Percentiles rank a stretch among this genome's conserved stretches.
Evolutionary conservation across 1,140 invertebrate species (phyloP).

Genomic region (Polyergus mexicanus): DNA sequence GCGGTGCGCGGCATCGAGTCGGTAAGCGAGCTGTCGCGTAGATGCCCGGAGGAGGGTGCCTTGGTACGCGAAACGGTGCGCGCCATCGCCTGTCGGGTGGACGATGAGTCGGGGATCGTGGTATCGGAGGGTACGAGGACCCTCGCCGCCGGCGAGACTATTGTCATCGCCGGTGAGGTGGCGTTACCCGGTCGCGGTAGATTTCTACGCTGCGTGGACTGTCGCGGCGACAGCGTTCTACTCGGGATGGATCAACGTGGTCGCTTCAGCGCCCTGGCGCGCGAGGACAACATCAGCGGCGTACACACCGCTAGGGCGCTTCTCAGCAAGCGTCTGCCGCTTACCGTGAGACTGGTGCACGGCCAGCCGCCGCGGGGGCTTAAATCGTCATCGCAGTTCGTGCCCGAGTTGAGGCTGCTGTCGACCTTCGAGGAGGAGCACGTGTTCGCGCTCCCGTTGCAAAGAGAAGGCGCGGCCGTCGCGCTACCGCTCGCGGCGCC

Average conservation of each 20-base stretch:
- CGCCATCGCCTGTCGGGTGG: constrained; percentile 91
- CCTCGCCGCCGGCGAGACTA: constrained; percentile 90
- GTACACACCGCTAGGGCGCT: constrained; percentile 96
- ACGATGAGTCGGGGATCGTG: constrained; percentile 88
- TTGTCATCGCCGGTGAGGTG: constrained; percentile 91
- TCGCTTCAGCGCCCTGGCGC: constrained; percentile 95
- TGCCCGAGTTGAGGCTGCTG: constrained; percentile 93
- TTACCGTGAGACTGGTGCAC: constrained; percentile 96
- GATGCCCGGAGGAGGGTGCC: constrained; percentile 92
- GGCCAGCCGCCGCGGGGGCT: constrained; percentile 93
- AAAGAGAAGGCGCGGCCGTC: constrained; percentile 92
- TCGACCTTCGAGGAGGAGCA: constrained; percentile 94
- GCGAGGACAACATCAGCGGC: constrained; percentile 96
- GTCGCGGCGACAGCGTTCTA: constrained; percentile 93
- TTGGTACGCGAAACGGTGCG: constrained; percentile 95
- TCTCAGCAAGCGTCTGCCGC: constrained; percentile 94
- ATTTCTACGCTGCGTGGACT: constrained; percentile 95
- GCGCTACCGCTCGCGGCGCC: constrained; percentile 94
- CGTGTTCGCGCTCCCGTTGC: constrained; percentile 94
- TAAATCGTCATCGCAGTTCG: constrained; percentile 93
- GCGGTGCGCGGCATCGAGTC: constrained; percentile 96
- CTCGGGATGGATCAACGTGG: constrained; percentile 95
- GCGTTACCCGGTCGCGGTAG: constrained; percentile 89
- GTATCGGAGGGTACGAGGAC: constrained; percentile 92
- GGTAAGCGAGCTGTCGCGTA: constrained; percentile 92